phyloP scores from a whole-genome alignment of 2,888 invertebrate genomes.

The Euphydryas editha region DNA sequence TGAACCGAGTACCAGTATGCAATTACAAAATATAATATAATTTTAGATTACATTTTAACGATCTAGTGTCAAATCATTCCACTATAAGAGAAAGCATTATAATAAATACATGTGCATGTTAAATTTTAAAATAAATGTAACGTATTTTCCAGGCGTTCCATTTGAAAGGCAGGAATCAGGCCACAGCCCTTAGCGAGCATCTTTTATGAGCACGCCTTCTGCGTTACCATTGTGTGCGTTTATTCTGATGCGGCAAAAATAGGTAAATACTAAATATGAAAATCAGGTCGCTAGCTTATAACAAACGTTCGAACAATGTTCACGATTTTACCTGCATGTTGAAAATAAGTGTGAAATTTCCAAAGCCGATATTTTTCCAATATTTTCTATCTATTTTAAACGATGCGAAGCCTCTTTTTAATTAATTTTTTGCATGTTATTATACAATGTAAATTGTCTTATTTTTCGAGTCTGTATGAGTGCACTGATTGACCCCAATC shows the following conservation, averaged over 20 bases:
- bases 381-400: not conserved
- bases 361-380: not conserved
- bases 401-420: not conserved
- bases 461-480: too few relatives aligned
- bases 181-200: conserved; percentile 50
- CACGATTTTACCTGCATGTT: conserved; percentile 6
- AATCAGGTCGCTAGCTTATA: conserved; percentile 33
- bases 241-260: conserved; percentile 38
- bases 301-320: conserved; percentile 17
- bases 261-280: conserved; percentile 40
- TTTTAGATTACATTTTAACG: not conserved
- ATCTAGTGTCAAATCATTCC: not conserved
- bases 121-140: conserved; percentile 48
- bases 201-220: conserved; percentile 50
- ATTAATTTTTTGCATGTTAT: not conserved
- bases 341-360: not conserved
- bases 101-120: conserved; percentile 18
- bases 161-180: conserved; percentile 48
- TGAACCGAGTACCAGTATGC: too few relatives aligned
- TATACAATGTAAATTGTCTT: too few relatives aligned
- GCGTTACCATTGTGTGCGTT: conserved; percentile 34
- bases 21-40: not conserved
- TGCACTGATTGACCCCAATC: too few relatives aligned
- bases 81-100: not conserved
- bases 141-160: conserved; percentile 47